phyloP scores from a whole-genome alignment of 1,140 invertebrate species.

The Drosophila simulans region DNA sequence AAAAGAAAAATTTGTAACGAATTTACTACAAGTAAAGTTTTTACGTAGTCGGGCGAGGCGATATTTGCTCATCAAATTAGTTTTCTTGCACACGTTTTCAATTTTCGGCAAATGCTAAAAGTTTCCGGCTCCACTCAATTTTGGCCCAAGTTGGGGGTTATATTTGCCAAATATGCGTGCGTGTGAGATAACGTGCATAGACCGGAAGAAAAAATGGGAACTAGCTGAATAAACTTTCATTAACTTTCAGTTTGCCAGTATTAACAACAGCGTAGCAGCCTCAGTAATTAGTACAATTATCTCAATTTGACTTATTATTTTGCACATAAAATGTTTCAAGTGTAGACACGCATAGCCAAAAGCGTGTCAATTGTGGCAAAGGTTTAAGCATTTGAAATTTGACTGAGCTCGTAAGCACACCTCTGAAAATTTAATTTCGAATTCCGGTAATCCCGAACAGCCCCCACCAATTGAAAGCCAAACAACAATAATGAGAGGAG shows the following conservation, averaged over 20 bases:
- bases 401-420: slow-evolving; percentile 41
- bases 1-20: slow-evolving; percentile 28
- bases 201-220: not conserved
- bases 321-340: not conserved
- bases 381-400: slow-evolving; percentile 50
- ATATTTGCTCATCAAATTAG: slow-evolving; percentile 78
- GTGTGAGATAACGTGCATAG: slow-evolving; percentile 8
- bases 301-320: too few species aligned
- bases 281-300: too few species aligned
- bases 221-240: not conserved
- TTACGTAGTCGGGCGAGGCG: not conserved
- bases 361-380: slow-evolving; percentile 52
- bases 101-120: slow-evolving; percentile 69
- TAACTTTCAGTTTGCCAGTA: not conserved
- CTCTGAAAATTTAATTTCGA: slow-evolving; percentile 39
- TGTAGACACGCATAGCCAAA: slow-evolving; percentile 10
- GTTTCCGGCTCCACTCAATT: slow-evolving; percentile 46
- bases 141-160: slow-evolving; percentile 1
- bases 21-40: slow-evolving; percentile 32
- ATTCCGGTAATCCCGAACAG: slow-evolving; percentile 28
- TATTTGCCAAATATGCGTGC: slow-evolving; percentile 36
- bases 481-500: slow-evolving; percentile 51
- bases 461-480: not conserved
- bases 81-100: slow-evolving; percentile 76
- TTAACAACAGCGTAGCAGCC: not conserved